Evolutionary conservation across 2,113 vertebrate species (phyloP).

Genomic region (Capra hircus): DNA sequence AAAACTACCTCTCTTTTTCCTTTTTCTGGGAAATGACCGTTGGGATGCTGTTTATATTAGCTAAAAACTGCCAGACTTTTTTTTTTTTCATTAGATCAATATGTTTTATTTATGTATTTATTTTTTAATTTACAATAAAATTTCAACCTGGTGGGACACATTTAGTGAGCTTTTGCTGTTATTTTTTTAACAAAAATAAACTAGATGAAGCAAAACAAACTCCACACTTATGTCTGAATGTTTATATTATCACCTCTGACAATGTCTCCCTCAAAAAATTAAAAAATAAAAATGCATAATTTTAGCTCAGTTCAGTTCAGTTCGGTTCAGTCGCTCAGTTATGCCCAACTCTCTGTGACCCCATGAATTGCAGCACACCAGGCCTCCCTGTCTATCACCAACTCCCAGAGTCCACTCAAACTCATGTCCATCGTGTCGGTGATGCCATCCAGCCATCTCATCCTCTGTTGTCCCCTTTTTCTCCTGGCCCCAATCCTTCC

Average conservation of each 20-base stretch:
- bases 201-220: background rate
- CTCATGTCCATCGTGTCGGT: rapidly evolving
- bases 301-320: background rate
- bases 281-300: background rate
- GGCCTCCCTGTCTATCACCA: no score
- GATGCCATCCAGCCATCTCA: no score
- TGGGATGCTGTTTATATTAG: background rate
- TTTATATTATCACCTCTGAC: background rate
- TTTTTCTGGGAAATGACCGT: background rate
- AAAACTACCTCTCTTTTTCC: background rate
- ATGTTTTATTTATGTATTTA: no score
- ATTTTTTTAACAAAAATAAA: background rate
- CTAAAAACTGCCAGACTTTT: background rate
- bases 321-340: background rate
- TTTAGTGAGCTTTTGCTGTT: background rate
- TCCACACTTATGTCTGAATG: background rate
- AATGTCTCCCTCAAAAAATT: background rate
- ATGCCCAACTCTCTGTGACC: rapidly evolving
- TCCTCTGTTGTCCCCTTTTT: rapidly evolving
- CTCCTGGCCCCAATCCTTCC: no score
- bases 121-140: background rate
- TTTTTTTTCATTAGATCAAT: background rate
- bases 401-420: no score
- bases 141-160: background rate
- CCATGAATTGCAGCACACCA: no score